Evolutionary conservation across 2,888 invertebrate genomes (phyloP).

Genomic region (Ochropleura leucogaster): DNA sequence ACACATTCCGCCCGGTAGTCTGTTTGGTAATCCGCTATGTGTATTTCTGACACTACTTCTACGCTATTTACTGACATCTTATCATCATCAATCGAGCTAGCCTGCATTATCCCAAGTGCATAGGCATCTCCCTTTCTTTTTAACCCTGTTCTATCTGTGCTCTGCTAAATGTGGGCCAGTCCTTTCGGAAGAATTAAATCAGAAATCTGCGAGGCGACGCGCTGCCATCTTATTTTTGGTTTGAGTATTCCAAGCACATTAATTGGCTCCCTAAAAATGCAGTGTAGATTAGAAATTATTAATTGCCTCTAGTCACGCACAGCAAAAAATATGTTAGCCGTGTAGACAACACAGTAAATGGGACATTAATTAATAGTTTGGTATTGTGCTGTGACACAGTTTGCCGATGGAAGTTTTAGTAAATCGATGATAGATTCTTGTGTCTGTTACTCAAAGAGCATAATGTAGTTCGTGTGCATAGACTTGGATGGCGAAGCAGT

Average conservation of each 20-base stretch:
- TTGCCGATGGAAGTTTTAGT: conserved; percentile 14
- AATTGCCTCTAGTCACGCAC: conserved; percentile 45
- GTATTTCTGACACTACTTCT: background rate
- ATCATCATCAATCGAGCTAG: background rate
- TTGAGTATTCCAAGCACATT: conserved; percentile 30
- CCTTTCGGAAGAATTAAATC: background rate
- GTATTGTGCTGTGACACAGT: conserved; percentile 19
- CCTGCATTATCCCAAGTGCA: background rate
- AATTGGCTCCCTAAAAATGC: conserved; percentile 43
- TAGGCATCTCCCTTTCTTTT: background rate
- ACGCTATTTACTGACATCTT: background rate
- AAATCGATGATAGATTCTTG: conserved; percentile 18
- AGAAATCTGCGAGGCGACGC: background rate
- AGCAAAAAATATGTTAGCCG: conserved; percentile 37
- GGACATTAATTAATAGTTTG: conserved; percentile 28
- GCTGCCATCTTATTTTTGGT: conserved; percentile 2
- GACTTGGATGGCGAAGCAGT: conserved; percentile 63
- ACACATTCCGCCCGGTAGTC: conserved; percentile 7
- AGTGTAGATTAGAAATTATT: conserved; percentile 49
- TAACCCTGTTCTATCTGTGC: too few species aligned
- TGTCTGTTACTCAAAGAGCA: conserved; percentile 24
- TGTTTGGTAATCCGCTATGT: conserved; percentile 2
- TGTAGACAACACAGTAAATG: conserved; percentile 37
- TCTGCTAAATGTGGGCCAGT: background rate
- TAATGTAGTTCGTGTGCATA: conserved; percentile 35